Base-by-base conservation (phyloP, 2,797 vertebrate species). In the Cryptoprocta ferox region DNA sequence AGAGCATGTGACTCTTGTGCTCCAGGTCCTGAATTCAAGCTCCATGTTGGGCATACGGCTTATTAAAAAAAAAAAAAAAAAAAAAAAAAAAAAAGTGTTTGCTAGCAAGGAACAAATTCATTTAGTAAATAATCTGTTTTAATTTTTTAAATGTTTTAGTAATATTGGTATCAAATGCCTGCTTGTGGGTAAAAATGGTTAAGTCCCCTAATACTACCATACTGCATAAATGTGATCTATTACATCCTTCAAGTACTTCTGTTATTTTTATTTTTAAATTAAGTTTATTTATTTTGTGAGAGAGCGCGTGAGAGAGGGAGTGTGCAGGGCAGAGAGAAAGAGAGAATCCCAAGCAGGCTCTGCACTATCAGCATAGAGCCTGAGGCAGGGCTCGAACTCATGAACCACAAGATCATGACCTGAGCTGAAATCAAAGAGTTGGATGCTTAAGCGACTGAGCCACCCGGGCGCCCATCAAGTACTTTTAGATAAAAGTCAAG, bases 71-170 rank as follows among this genome's bases (percentile, higher is more conserved):
- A 56, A 56, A 53, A 53, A 53, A 53, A 53, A 53, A 56, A 56
- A 56, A 53, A 53, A 53, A 53, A 53, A 53, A 56, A 56, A 21
- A 26, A 70, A 81, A 61, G 32, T 42, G 18, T 94, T 18, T 95
- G 50, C 32, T 89, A 89, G 48, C n/a, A 80, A 79, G 91, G 45
- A 94, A 68, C 48, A 91, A 85, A 80, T 13, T 95, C 13, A 76
- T 32, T 90, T 65, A 89, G 24, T 63, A 89, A 92, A 39, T 5
- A 39, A 32, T 87, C 19, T 75, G 32, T 59, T 89, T 95, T 90
- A 87, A 37, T 65, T 87, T 96, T 82, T 93, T 61, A 83, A 87
- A 26, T 61, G 15, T 95, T 86, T 95, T 93, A 89, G 71, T 21
- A 91, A 32, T 80, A 63, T 68, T 82, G 81, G 5, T 30, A 82